A percentile compares a stretch with the other conserved stretches of the same genome.
phyloP scores from a whole-genome alignment of 2,113 vertebrate genomes.

The Scytalopus superciliaris region DNA sequence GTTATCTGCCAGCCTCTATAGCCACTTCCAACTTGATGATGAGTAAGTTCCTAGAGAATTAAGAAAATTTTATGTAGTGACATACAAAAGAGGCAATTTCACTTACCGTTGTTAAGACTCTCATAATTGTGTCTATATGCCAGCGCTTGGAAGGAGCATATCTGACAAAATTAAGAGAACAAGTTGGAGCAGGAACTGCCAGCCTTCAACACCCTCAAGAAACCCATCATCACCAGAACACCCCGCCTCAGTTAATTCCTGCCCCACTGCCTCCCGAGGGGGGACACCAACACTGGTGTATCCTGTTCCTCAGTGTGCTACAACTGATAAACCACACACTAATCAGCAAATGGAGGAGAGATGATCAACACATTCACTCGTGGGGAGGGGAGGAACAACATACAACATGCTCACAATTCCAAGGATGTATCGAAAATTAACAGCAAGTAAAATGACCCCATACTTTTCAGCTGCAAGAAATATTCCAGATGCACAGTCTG shows the following conservation, averaged over 20 bases:
- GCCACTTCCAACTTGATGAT: neutral
- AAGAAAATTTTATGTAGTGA: neutral
- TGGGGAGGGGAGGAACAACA: neutral
- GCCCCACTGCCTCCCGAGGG: neutral
- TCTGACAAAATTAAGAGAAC: constrained; percentile 69
- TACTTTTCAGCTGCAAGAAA: constrained; percentile 99
- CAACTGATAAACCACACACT: neutral
- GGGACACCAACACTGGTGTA: neutral
- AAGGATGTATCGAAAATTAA: neutral
- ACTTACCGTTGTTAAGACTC: constrained; percentile 95
- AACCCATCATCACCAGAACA: neutral
- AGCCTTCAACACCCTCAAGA: neutral
- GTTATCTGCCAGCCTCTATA: neutral
- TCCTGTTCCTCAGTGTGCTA: neutral
- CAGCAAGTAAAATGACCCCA: constrained; percentile 25
- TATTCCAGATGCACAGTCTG: constrained; percentile 97
- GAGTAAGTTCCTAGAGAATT: neutral
- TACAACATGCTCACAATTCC: neutral
- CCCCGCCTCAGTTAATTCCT: neutral
- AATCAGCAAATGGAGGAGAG: neutral
- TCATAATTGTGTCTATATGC: constrained; percentile 99
- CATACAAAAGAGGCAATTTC: neutral
- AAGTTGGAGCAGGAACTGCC: neutral
- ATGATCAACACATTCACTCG: neutral
- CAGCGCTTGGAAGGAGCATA: constrained; percentile 98